phyloP scores from a whole-genome alignment of 2,888 invertebrate genomes.

The Neoscelio sp. region DNA sequence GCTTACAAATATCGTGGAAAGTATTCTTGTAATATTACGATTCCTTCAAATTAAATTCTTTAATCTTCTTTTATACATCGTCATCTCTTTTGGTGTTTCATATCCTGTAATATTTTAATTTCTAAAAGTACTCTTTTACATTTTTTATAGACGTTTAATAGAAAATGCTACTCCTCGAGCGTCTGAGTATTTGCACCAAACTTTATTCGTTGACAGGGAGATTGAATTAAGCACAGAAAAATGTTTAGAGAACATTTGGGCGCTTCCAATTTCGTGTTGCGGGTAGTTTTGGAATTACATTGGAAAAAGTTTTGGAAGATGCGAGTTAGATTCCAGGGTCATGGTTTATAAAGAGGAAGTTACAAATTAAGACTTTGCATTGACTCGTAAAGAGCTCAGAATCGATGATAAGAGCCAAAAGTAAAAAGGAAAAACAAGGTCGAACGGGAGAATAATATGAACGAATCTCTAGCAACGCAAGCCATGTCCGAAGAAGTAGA shows the following conservation, averaged over 20 bases:
- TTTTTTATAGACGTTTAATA: constrained; percentile 46
- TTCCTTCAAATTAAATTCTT: constrained; percentile 40
- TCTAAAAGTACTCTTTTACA: constrained; percentile 36
- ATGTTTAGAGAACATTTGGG: constrained; percentile 46
- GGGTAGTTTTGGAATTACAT: constrained; percentile 55
- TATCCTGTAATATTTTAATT: constrained; percentile 50
- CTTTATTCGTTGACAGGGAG: constrained; percentile 47
- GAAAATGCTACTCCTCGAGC: constrained; percentile 15
- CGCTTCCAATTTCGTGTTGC: constrained; percentile 50
- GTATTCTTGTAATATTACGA: constrained; percentile 20
- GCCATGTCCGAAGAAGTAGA: constrained; percentile 42
- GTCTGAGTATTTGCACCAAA: constrained; percentile 24
- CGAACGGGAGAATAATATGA: constrained; percentile 69
- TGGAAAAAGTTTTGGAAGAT: constrained; percentile 50
- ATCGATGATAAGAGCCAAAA: constrained; percentile 38
- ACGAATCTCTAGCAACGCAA: constrained; percentile 53
- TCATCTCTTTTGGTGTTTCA: constrained; percentile 21
- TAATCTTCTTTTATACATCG: constrained; percentile 11
- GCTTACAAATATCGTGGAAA: constrained; percentile 17
- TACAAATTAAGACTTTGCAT: constrained; percentile 62
- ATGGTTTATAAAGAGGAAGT: constrained; percentile 46
- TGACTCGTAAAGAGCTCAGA: constrained; percentile 40
- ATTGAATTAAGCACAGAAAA: constrained; percentile 51
- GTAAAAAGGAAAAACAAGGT: constrained; percentile 24
- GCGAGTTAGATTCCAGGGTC: constrained; percentile 30